Evolutionary conservation across 2,797 vertebrate genomes (phyloP).

Genomic region (Catamblyrhynchus diadema): DNA sequence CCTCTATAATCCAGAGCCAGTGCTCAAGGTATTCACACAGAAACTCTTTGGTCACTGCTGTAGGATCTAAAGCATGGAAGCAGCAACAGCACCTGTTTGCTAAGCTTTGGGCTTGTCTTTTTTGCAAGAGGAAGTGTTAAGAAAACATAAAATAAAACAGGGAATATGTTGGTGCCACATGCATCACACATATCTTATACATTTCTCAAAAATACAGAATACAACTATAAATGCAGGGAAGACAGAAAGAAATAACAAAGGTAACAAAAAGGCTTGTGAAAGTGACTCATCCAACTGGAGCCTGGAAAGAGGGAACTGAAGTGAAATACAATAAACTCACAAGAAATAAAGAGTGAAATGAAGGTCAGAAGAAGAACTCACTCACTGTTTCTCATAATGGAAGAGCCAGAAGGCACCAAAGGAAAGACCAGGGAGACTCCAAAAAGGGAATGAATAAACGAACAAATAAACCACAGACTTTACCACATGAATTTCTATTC

Average conservation of each 20-base stretch:
- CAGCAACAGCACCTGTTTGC: background rate
- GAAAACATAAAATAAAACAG: background rate
- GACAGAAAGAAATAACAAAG: background rate
- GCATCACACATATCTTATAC: background rate
- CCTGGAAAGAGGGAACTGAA: background rate
- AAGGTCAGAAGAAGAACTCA: background rate
- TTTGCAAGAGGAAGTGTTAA: background rate
- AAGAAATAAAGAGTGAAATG: background rate
- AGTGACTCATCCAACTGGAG: background rate
- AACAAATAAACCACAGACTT: background rate
- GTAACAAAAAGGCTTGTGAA: background rate
- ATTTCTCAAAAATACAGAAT: background rate
- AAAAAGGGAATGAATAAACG: background rate
- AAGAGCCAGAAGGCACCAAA: background rate
- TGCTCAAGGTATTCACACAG: fast-evolving
- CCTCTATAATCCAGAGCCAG: background rate
- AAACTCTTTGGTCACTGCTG: background rate
- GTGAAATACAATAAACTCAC: background rate
- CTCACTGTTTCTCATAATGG: background rate
- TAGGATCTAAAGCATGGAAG: background rate
- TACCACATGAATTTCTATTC: background rate
- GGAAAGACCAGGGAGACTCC: background rate
- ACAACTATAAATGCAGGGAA: background rate
- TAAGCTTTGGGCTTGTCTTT: background rate
- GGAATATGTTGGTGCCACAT: background rate